These are phyloP conservation scores for Erpobdella octoculata DNA, from an alignment of 2,888 invertebrate species.

Conservation along the genomic window DNA sequence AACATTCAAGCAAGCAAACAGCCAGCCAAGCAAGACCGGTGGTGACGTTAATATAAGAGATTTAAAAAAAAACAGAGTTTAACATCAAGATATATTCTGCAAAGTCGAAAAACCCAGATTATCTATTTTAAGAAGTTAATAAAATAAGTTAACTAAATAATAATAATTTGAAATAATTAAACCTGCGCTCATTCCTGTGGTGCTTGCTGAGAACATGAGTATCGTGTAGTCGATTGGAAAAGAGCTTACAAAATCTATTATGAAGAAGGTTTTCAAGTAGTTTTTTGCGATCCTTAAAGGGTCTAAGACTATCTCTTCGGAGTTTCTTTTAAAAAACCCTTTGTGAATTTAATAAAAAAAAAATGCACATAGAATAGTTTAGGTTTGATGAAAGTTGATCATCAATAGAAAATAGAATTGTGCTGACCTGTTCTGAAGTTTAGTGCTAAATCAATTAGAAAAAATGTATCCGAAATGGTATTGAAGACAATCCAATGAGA, in stretches of 20 bases:
- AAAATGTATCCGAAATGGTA: constrained; percentile 29
- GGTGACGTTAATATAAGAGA: too few relatives aligned
- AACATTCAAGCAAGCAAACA: too few relatives aligned
- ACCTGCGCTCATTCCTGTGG: constrained; percentile 25
- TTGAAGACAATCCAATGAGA: constrained; percentile 30
- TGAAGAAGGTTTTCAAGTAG: constrained; percentile 23
- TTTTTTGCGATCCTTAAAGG: constrained; percentile 15
- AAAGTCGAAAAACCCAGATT: too few relatives aligned
- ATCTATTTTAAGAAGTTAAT: too few relatives aligned
- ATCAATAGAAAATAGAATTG: too few relatives aligned
- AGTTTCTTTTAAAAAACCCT: constrained; percentile 16
- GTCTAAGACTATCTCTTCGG: constrained; percentile 25
- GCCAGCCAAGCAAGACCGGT: too few relatives aligned
- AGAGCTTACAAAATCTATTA: constrained; percentile 23
- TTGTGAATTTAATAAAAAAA: not conserved
- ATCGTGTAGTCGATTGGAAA: constrained; percentile 25
- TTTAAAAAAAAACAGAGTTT: too few relatives aligned
- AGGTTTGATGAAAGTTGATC: not conserved
- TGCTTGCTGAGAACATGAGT: constrained; percentile 24
- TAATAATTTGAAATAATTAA: not conserved
- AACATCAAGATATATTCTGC: too few relatives aligned
- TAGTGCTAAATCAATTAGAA: constrained; percentile 28
- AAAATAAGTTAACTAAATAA: too few relatives aligned
- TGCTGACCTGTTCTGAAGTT: constrained; percentile 29
- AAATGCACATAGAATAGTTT: not conserved